Evolutionary conservation across 2,797 vertebrate genomes (phyloP), one percentile per base, ranked within the genome.

Genomic region (Oreochromis grahami): DNA sequence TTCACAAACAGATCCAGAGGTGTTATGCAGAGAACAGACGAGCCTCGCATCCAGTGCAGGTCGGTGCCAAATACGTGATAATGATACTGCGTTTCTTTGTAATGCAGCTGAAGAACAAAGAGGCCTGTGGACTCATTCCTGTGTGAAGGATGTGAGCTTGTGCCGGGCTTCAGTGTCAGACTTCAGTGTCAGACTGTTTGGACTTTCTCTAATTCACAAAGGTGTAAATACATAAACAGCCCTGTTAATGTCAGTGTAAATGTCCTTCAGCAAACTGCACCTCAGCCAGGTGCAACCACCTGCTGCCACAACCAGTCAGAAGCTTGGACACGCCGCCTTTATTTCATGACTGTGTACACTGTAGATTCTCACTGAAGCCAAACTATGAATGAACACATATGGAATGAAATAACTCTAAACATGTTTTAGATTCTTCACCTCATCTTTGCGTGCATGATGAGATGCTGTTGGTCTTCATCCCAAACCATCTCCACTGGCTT

Each of bases 1-100:
- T 99, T 82, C 98, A 99, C 95, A 99, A 98, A 91, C 99, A 99
- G 94, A 98, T 99, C 94, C 98, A 99, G 93, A 96, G 99, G 70
- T 99, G 98, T 90, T 99, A 99, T 0, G 97, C 98, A 56, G 98
- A 98, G 94, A 99, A 99, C 93, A 96, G 98, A 82, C 96, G 98
- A 76, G 97, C 98, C 0, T 78, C 91, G 11, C 97, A 96, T 89
- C 98, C 98, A 4, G 98, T 98, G 45, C 98, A 99, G 97, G 98
- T 98, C 79, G 76, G 91, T 82, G 26, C 4, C 9, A 11, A 11
- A 6, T 0, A 0, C 7, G 1, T 3, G 14, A 14, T 0, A 0
- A 3, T 17, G 21, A 0, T 0, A 0, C 3, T 32, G 51, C 3
- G 2, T 14, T 7, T 53, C 26, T 34, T 60, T 1, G 58, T 63